Evolutionary conservation across 2,888 invertebrate genomes (phyloP), one percentile per base, ranked within the genome.

Genomic region (Parnassius smintheus): DNA sequence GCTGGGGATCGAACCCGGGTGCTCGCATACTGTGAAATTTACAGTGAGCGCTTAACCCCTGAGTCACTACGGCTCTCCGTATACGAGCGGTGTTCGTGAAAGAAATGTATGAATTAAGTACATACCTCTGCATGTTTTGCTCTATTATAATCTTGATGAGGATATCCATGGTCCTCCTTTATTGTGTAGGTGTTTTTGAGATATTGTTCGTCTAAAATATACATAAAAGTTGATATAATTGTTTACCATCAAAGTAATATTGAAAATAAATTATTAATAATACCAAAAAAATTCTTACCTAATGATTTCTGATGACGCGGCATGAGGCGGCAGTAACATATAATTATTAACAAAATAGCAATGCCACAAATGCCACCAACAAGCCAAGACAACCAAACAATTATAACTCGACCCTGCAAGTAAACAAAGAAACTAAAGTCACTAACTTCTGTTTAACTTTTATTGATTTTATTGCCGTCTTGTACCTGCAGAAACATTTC

Each of bases 311-410:
- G 94, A 77, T 94, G 93, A 69, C 94, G 93, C 74, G 94, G 94
- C 93, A 94, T 94, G 80, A 94, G 93, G 91, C 94, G 94, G 83
- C 94, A 94, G 83, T 94, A 93, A 86, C 94, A 94, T 75, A 94
- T 90, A 76, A 94, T 86, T 79, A 93, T 86, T 71, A 94, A 93
- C 80, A 94, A 92, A 81, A 94, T 89, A 75, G 94, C 83, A 75
- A 94, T 93, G 75, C 94, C 93, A 75, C 94, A 93, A 74, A 94
- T 90, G 67, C 94, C 94, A 66, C 94, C 94, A 70, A 90, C 81
- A 82, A 92, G 88, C 92, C 92, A 92, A 81, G 89, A 89, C 79
- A 91, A 88, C 91, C 92, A 92, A 87, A 91, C 82, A 83, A 89
- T 84, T 88, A 90, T 88, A 84, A 88, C 83, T 69, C 91, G 91